Base-by-base conservation (phyloP, 2,888 invertebrate species). In the Dryocosmus kuriphilus region DNA sequence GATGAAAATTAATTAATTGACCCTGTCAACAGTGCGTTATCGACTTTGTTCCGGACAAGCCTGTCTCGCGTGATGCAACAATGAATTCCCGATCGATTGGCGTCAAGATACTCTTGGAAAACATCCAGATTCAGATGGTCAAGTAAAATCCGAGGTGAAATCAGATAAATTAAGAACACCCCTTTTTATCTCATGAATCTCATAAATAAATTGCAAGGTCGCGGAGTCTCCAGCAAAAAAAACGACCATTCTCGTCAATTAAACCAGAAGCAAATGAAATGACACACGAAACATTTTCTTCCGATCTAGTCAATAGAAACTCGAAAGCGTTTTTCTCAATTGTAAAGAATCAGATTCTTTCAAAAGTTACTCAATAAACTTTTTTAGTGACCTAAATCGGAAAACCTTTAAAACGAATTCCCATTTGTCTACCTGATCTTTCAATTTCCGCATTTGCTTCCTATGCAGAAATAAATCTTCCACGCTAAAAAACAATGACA, bases 21-120 rank as follows among this genome's bases (percentile, higher is more conserved):
- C 60, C 61, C 61, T 74, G 61, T 74, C 74, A 61, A 74, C 41
- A 74, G 19, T 74, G 74, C 60, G 38, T 74, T 74, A 60, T 74
- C 74, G 55, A 60, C 57, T 74, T 74, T 74, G 74, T 74, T 74
- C 74, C 74, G 60, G 74, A 30, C 74, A 60, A 74, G 60, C 74
- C 57, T 38, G 32, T 74, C 38, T 57, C 60, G 35, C 57, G 55
- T 74, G 51, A 51, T 71, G 51, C 71, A 71, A 51, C 41, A 30
- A 30, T n/a, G 27, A 71, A 71, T 51, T 71, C 30, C 51, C 71
- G 30, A 71, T 71, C 71, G 71, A 71, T 71, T 71, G 51, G 71
- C 71, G 51, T 51, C 51, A 71, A 71, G 71, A 71, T 71, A 71
- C 35, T 60, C 46, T 75, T 75, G 76, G 22, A 55, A 65, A 65